phyloP scores from a whole-genome alignment of 2,113 vertebrate species.

The Nycticorax nycticorax region DNA sequence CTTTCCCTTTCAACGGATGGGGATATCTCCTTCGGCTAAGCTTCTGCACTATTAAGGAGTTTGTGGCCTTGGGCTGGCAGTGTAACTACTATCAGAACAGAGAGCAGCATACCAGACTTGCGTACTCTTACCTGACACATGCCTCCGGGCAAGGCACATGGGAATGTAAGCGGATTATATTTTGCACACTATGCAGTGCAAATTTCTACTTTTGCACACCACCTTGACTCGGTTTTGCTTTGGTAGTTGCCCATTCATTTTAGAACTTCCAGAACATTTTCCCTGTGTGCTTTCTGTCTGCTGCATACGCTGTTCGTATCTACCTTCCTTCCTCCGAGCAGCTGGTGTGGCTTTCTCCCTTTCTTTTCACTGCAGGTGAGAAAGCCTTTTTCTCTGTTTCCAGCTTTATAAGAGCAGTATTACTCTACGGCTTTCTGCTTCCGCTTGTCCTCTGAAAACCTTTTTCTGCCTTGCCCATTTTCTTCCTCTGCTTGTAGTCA shows the following conservation, averaged over 20 bases:
- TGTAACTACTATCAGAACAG: background rate
- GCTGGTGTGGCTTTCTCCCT: background rate
- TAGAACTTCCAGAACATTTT: background rate
- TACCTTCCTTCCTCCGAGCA: background rate
- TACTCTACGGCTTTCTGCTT: background rate
- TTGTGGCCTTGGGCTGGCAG: background rate
- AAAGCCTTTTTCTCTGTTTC: background rate
- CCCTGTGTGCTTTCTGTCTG: background rate
- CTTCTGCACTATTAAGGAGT: background rate
- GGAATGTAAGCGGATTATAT: background rate
- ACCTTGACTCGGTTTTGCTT: background rate
- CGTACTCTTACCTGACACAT: background rate
- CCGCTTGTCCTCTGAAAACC: background rate
- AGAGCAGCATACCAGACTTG: background rate
- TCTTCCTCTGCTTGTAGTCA: background rate
- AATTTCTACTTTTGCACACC: background rate
- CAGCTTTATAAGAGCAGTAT: background rate
- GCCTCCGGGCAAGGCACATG: background rate
- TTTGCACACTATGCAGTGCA: background rate
- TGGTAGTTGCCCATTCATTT: background rate
- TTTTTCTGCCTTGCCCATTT: background rate
- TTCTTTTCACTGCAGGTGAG: background rate
- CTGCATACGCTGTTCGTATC: background rate
- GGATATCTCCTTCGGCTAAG: background rate
- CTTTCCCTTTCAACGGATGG: background rate